Percentiles rank a stretch among this genome's conserved stretches.
These are phyloP conservation scores for Agonopterix heracliana DNA, from an alignment of 2,888 invertebrate genomes.

Conservation along the genomic window DNA sequence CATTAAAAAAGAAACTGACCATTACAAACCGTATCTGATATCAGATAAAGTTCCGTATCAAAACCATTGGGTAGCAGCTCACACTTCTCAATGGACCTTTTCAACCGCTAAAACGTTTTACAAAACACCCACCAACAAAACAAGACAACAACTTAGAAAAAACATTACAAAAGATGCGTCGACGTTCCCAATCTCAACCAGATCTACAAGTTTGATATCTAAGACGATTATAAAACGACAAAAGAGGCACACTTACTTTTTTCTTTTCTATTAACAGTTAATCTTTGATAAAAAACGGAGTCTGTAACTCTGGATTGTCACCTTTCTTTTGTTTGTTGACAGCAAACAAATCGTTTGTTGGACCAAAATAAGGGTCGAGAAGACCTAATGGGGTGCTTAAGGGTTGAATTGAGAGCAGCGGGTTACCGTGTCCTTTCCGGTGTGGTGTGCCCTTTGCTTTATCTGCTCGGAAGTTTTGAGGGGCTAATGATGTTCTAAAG, in stretches of 20 bases:
- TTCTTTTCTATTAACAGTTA: constrained; percentile 54
- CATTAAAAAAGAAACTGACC: constrained; percentile 24
- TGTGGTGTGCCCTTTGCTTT: constrained; percentile 51
- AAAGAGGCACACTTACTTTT: constrained; percentile 52
- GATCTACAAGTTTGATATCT: constrained; percentile 59
- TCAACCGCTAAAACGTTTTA: constrained; percentile 59
- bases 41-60: constrained; percentile 41
- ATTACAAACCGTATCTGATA: constrained; percentile 41
- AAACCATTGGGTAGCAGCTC: constrained; percentile 44
- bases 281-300: constrained; percentile 45
- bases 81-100: constrained; percentile 47
- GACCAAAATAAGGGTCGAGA: constrained; percentile 50
- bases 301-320: constrained; percentile 38
- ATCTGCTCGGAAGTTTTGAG: constrained; percentile 43
- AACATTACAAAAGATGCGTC: constrained; percentile 43
- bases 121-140: constrained; percentile 44
- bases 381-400: constrained; percentile 57
- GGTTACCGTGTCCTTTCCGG: constrained; percentile 68
- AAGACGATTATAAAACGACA: constrained; percentile 64
- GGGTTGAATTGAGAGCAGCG: constrained; percentile 64
- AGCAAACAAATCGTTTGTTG: constrained; percentile 67
- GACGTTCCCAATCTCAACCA: constrained; percentile 46
- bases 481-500: constrained; percentile 46
- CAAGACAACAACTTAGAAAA: constrained; percentile 39
- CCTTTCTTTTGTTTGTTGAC: constrained; percentile 70